A percentile compares a stretch with the other conserved stretches of the same genome.
Evolutionary conservation across 2,113 vertebrate species (phyloP).

Genomic region (Hippocampus barbouri): DNA sequence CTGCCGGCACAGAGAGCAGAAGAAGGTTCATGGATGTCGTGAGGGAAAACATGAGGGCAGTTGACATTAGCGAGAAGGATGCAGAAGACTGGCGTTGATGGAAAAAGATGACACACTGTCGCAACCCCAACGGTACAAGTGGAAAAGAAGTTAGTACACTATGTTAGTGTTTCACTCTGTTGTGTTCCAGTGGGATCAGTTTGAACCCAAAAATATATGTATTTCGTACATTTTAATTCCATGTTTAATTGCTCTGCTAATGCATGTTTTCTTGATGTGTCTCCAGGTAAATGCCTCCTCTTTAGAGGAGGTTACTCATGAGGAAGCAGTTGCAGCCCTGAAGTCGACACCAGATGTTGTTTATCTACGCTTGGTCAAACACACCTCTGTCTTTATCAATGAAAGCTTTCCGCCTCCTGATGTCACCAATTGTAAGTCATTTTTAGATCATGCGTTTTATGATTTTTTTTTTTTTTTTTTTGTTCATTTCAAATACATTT

Average conservation of each 20-base stretch:
- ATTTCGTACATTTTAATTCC: not conserved
- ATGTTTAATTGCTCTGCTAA: not conserved
- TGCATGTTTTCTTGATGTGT: slow-evolving; percentile 5
- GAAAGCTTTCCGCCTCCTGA: slow-evolving; percentile 90
- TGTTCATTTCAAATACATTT: not conserved
- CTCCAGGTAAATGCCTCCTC: slow-evolving; percentile 86
- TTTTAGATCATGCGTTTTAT: not conserved
- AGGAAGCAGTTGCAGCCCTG: slow-evolving; percentile 94
- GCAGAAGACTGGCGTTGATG: no score
- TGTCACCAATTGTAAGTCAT: slow-evolving; percentile 89
- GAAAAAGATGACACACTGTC: no score
- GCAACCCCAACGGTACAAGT: no score
- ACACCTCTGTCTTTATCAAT: slow-evolving; percentile 89
- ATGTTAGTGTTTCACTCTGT: no score
- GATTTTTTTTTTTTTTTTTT: not conserved
- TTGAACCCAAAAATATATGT: not conserved
- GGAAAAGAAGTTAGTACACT: no score
- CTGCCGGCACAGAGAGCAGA: no score
- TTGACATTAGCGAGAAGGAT: no score
- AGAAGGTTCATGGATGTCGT: no score
- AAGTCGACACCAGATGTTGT: slow-evolving; percentile 97
- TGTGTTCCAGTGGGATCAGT: not conserved
- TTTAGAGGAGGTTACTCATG: slow-evolving; percentile 95
- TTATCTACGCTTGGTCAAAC: slow-evolving; percentile 93
- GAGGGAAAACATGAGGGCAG: no score